These are phyloP conservation scores for Sesia apiformis DNA, from an alignment of 2,888 invertebrate species.

Conservation along the genomic window DNA sequence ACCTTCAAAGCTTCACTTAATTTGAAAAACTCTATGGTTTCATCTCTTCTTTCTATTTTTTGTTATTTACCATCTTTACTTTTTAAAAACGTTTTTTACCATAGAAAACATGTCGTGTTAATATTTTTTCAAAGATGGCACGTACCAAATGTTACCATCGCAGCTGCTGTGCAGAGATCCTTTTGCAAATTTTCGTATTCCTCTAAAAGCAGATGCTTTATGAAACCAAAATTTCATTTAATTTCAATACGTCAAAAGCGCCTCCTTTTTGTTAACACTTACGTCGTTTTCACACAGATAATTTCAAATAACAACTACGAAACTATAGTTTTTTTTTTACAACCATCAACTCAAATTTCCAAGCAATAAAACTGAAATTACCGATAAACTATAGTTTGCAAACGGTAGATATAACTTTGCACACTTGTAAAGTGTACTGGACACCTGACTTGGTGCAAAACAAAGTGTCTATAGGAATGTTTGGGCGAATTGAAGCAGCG, in stretches of 20 bases:
- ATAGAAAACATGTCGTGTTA: constrained; percentile 13
- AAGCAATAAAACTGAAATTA: too few relatives aligned
- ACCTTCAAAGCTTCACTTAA: too few relatives aligned
- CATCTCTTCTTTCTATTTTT: background rate
- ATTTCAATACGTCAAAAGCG: constrained; percentile 20
- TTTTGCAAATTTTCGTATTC: constrained; percentile 56
- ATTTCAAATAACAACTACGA: background rate
- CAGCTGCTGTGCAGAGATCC: constrained; percentile 48
- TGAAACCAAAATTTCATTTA: constrained; percentile 2
- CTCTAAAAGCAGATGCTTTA: constrained; percentile 8
- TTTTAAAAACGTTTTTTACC: background rate
- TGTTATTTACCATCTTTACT: background rate
- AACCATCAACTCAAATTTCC: too few relatives aligned
- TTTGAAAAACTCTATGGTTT: background rate
- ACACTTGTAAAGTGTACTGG: background rate
- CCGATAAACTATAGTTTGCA: too few relatives aligned
- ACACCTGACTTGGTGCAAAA: background rate
- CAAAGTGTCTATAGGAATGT: background rate
- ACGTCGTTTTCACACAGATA: background rate
- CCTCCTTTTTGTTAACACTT: constrained; percentile 1
- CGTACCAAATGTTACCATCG: constrained; percentile 60
- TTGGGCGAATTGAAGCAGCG: background rate
- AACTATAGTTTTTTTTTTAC: too few relatives aligned
- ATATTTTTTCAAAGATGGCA: constrained; percentile 38
- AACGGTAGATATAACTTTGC: too few relatives aligned